Conservation (phyloP, 1,140 invertebrate genomes). For the Samia ricini region DNA sequence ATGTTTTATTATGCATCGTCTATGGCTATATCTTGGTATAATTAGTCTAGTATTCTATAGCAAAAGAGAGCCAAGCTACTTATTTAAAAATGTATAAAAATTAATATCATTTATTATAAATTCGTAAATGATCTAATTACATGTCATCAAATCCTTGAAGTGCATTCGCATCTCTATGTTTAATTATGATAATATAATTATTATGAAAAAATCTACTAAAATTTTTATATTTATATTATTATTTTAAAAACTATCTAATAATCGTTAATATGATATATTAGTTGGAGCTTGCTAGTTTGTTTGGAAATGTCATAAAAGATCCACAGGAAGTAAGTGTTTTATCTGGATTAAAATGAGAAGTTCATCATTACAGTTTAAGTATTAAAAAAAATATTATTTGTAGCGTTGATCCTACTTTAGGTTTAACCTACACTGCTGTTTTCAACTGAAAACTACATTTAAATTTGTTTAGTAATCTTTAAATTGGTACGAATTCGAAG, state of each 20-base stretch:
- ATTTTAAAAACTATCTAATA: background rate
- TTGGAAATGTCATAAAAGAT: too few relatives aligned
- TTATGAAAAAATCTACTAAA: background rate
- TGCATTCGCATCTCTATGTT: slow-evolving; percentile 39
- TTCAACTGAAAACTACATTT: too few relatives aligned
- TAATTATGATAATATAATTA: background rate
- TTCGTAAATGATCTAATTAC: slow-evolving; percentile 9
- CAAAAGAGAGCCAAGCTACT: background rate
- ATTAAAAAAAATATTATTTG: too few relatives aligned
- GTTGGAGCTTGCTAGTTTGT: background rate
- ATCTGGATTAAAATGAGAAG: too few relatives aligned
- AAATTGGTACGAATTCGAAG: too few relatives aligned
- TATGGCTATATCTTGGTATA: background rate
- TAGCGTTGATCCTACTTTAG: too few relatives aligned
- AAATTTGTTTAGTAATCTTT: too few relatives aligned
- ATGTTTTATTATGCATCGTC: background rate
- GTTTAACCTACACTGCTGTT: too few relatives aligned
- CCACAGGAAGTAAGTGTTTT: too few relatives aligned
- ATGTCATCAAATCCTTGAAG: slow-evolving; percentile 56
- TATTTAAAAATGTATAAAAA: background rate
- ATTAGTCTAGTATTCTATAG: background rate
- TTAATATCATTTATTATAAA: background rate
- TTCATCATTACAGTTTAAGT: too few relatives aligned
- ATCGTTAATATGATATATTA: background rate
- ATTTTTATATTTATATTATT: background rate